Base-by-base conservation (phyloP, 2,888 invertebrate genomes). In the Calameuta pallipes region DNA sequence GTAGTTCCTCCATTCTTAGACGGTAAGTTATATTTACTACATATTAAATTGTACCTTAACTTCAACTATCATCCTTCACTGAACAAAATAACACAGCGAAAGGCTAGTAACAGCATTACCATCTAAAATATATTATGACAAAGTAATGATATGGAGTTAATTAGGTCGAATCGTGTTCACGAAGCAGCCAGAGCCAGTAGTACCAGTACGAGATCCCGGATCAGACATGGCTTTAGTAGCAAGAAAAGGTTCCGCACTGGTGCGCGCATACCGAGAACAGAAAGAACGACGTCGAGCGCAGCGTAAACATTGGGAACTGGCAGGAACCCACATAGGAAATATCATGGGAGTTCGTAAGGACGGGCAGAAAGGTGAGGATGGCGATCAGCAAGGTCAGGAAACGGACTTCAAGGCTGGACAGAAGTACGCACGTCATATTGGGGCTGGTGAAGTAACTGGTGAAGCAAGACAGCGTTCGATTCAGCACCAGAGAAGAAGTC, bases 1-100 rank as follows among this genome's bases (percentile, higher is more conserved):
- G 98, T 99, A 79, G 97, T 99, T 11, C 99, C 99, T 0, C 99
- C 99, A 0, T 99, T 99, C 92, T 93, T 99, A 3, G 99, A 99
- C 92, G 99, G 99, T 89, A 84, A 82, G 75, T 75, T 36, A 31
- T 12, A 34, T 35, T 41, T 30, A 73, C 23, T 30, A 70, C 4
- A 31, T 4, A 33, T 11, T 34, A 11, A 71, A 31, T 33, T 12
- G 11, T 71, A 30, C 31, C 23, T 56, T 23, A 56, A 9, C 56
- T 6, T 37, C 37, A 37, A 37, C 37, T 37, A 4, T 37, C 15
- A 37, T 56, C 23, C 1, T 23, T 56, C 56, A 2, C 56, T 23
- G 23, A 56, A 2, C 23, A 23, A 56, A 9, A 56, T 56, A 56
- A 23, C 23, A 9, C 23, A 56, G 56, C 56, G 15, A 23, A 23